Evolutionary conservation across 1,140 invertebrate species (phyloP).

Genomic region (Brachionus manjavacas): DNA sequence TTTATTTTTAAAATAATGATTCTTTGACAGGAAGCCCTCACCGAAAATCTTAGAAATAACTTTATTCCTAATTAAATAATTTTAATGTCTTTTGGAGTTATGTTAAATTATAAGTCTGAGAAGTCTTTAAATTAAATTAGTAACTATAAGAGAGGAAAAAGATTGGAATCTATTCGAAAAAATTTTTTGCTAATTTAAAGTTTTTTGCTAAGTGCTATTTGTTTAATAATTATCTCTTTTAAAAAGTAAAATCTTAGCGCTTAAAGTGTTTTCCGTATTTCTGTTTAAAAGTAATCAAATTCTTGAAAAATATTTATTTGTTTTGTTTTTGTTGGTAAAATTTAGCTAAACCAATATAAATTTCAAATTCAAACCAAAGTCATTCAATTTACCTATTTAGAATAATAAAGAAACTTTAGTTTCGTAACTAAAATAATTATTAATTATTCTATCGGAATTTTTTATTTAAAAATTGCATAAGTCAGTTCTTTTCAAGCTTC

Average conservation of each 20-base stretch:
- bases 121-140: neutral
- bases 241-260: neutral
- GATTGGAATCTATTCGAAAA: too few relatives aligned
- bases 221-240: neutral
- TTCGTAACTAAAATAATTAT: slow-evolving; percentile 1
- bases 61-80: neutral
- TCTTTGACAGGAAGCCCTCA: neutral
- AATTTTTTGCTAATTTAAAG: too few relatives aligned
- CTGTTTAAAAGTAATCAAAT: neutral
- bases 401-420: neutral
- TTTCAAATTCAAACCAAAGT: neutral
- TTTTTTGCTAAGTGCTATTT: neutral
- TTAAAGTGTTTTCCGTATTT: neutral
- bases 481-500: neutral
- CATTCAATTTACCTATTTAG: neutral
- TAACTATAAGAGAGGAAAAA: neutral
- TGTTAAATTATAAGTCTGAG: neutral
- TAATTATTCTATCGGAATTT: neutral
- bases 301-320: neutral
- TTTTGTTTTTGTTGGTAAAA: neutral
- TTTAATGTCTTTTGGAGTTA: neutral
- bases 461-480: neutral
- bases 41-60: neutral
- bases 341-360: neutral
- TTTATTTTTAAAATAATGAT: neutral